A percentile compares a stretch with the other conserved stretches of the same genome.
These are phyloP conservation scores for Branchipolynoe longqiensis DNA, from an alignment of 2,888 invertebrate genomes.

Conservation along the genomic window DNA sequence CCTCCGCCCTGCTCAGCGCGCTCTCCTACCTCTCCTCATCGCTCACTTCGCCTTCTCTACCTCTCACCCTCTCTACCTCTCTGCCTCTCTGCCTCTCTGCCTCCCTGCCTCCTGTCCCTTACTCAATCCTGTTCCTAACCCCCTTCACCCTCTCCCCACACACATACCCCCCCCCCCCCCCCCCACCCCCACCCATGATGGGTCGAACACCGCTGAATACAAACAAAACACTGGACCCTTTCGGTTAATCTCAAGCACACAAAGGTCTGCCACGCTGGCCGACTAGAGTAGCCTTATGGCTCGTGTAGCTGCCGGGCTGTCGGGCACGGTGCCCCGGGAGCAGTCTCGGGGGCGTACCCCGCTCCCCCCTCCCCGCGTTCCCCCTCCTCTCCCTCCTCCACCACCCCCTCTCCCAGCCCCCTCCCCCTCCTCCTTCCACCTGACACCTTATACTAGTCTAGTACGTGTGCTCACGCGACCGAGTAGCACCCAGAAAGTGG, in stretches of 20 bases:
- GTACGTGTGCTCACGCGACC: background rate
- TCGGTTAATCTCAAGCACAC: background rate
- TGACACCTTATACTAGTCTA: background rate
- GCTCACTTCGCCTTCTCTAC: background rate
- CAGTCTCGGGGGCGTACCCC: background rate
- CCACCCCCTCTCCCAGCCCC: too few species aligned
- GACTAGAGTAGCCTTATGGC: background rate
- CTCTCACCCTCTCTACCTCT: background rate
- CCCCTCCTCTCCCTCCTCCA: too few species aligned
- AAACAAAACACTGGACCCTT: slow-evolving; percentile 40
- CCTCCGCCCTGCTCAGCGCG: too few species aligned
- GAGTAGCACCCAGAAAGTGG: background rate
- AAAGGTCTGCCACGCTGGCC: slow-evolving; percentile 28
- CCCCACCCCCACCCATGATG: slow-evolving; percentile 1
- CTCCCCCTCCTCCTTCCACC: too few species aligned
- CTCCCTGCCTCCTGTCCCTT: background rate
- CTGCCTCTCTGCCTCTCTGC: background rate
- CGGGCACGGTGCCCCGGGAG: background rate
- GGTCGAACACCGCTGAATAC: slow-evolving; percentile 35
- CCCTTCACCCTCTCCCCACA: background rate
- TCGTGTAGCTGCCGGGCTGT: background rate
- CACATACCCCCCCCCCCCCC: too few species aligned
- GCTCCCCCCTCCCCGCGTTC: too few species aligned
- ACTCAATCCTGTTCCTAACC: too few species aligned
- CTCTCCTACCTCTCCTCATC: too few species aligned